Percentiles rank a stretch among this genome's conserved stretches.
Conservation (phyloP, 2,113 vertebrate species). For the human (Homo sapiens) region GRCh38 chr15:39749001-39749500, state of each 20-base stretch:
- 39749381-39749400: not conserved
- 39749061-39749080: not conserved
- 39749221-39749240: not conserved
- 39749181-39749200: not conserved
- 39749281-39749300: not conserved
- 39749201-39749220: not conserved
- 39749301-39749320: not conserved
- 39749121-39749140: not conserved
- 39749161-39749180: not conserved
- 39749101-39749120: not conserved
- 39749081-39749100: not conserved
- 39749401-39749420: not conserved
- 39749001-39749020: not conserved
- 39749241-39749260: not conserved
- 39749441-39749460: not conserved
- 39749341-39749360: not conserved
- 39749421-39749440: not conserved
- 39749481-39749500: not conserved
- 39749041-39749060: not conserved
- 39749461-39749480: not conserved
- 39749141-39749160: not conserved
- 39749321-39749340: not conserved
- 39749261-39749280: not conserved
- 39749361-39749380: not conserved
- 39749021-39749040: not conserved